A percentile compares a stretch with the other conserved stretches of the same genome.
These are phyloP conservation scores for Macrophya alboannulata DNA, from an alignment of 2,888 invertebrate species.

Conservation along the genomic window DNA sequence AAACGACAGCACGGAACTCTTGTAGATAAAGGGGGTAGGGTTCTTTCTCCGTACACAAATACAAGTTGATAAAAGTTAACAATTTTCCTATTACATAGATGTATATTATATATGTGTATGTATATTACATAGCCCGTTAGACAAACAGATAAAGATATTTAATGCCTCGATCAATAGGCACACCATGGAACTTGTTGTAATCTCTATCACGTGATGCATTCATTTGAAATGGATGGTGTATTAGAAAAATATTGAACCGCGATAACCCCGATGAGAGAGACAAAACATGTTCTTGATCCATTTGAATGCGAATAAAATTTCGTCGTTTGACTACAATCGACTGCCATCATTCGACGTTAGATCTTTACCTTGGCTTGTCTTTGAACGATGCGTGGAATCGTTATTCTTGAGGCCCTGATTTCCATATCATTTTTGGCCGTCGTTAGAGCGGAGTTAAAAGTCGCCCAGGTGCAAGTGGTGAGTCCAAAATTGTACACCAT, in stretches of 20 bases:
- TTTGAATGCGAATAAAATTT: neutral
- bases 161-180: neutral
- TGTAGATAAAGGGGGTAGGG: neutral
- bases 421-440: neutral
- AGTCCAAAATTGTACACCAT: conserved; percentile 14
- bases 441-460: neutral
- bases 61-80: neutral
- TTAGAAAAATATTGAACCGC: neutral
- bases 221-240: neutral
- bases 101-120: too few species aligned
- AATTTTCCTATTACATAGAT: neutral
- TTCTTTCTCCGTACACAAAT: neutral
- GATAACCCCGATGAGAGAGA: neutral
- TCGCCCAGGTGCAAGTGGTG: conserved; percentile 47
- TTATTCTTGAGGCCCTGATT: neutral
- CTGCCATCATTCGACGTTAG: neutral
- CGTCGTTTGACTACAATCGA: neutral
- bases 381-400: neutral
- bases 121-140: neutral
- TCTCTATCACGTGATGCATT: neutral
- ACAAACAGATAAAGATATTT: neutral
- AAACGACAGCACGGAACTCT: too few species aligned
- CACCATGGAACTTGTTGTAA: neutral
- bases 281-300: neutral
- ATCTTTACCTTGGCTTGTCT: neutral